phyloP scores from a whole-genome alignment of 1,140 invertebrate species.

The Himalopsyche phryganea region DNA sequence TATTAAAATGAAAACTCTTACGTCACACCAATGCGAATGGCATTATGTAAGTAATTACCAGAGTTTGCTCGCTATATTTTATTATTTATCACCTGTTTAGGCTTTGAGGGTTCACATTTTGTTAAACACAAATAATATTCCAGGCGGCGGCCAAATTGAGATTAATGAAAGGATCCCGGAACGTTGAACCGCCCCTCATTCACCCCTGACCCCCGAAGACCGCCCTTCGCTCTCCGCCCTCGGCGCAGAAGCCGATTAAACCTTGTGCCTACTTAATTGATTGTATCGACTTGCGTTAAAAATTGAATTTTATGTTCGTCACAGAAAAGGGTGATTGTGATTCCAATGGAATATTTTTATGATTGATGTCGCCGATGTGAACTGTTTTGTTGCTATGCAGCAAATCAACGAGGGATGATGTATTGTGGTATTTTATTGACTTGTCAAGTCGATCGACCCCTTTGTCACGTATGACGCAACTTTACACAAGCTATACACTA shows the following conservation, averaged over 20 bases:
- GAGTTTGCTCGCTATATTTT: not conserved
- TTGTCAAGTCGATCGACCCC: no score
- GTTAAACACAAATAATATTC: conserved; percentile 5
- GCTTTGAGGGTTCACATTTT: not conserved
- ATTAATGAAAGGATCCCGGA: conserved; percentile 16
- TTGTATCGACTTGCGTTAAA: not conserved
- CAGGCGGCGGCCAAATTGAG: conserved; percentile 13
- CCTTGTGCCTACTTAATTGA: conserved; percentile 1
- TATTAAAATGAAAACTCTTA: no score
- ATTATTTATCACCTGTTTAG: conserved; percentile 10
- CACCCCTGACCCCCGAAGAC: no score
- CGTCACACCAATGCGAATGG: no score
- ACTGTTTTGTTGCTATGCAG: no score
- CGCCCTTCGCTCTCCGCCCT: not conserved
- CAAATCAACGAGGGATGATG: no score
- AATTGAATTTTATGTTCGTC: not conserved
- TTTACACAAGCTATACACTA: no score
- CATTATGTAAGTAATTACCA: not conserved
- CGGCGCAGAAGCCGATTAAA: conserved; percentile 11
- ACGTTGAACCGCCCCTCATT: no score
- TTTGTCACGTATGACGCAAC: no score
- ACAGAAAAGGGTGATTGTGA: not conserved
- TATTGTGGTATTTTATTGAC: no score
- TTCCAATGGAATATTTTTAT: not conserved
- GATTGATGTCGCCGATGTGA: no score